Conservation (phyloP, 1,140 invertebrate species). For the Caerostris darwini region DNA sequence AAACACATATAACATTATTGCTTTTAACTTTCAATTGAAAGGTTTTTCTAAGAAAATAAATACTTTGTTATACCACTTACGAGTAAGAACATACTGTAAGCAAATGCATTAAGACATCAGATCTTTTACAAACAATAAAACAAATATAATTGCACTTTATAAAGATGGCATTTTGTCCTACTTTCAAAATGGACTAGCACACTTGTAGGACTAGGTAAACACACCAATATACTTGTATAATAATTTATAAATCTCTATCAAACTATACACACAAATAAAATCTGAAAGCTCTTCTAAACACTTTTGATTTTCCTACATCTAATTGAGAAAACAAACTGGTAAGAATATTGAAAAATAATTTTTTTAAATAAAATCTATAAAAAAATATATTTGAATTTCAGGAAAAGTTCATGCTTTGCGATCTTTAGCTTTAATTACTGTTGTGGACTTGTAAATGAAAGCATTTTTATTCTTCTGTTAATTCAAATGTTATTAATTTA, state of each 20-base stretch:
- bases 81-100: not conserved
- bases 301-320: not conserved
- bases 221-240: slow-evolving; percentile 8
- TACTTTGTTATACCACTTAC: not conserved
- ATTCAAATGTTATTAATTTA: too few relatives aligned
- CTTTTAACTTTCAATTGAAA: not conserved
- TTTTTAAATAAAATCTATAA: not conserved
- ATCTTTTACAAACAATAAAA: not conserved
- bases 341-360: slow-evolving; percentile 1
- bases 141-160: slow-evolving; percentile 20
- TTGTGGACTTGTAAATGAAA: too few relatives aligned
- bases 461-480: too few relatives aligned
- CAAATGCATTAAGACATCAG: not conserved
- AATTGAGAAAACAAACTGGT: not conserved
- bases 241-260: not conserved
- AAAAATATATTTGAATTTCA: not conserved
- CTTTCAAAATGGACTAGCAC: not conserved
- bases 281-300: not conserved
- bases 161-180: slow-evolving; percentile 17
- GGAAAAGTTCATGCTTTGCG: too few relatives aligned
- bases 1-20: not conserved
- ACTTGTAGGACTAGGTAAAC: slow-evolving; percentile 16
- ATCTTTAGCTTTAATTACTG: too few relatives aligned
- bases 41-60: not conserved
- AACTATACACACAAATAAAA: not conserved